phyloP scores from a whole-genome alignment of 2,888 invertebrate genomes.

The Apodemia duryi region DNA sequence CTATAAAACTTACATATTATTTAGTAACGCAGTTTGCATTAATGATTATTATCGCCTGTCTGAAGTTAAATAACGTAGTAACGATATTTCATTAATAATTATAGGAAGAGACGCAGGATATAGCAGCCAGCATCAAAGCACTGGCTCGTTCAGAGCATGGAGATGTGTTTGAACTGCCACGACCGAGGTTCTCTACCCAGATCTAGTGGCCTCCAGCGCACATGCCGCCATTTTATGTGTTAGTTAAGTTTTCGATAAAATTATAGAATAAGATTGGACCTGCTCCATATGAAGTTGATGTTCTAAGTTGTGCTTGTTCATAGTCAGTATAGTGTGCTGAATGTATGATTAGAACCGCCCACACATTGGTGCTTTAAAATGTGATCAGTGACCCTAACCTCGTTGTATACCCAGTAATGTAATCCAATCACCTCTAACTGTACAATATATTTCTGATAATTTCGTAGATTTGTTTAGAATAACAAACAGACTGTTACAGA shows the following conservation, averaged over 20 bases:
- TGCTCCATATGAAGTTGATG: conserved; percentile 15
- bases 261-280: conserved; percentile 11
- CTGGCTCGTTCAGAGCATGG: conserved; percentile 94
- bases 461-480: no score
- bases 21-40: no score
- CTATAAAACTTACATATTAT: no score
- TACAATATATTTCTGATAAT: background rate
- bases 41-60: no score
- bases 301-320: conserved; percentile 19
- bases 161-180: conserved; percentile 93
- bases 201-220: conserved; percentile 75
- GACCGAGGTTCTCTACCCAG: conserved; percentile 90
- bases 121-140: conserved; percentile 95
- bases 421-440: background rate
- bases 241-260: conserved; percentile 10
- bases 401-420: conserved; percentile 16
- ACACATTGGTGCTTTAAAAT: conserved; percentile 59
- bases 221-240: background rate
- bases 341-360: conserved; percentile 37
- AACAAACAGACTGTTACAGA: no score
- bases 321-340: conserved; percentile 41
- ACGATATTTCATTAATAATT: conserved; percentile 12
- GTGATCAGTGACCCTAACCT: conserved; percentile 64
- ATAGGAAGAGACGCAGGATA: conserved; percentile 85
- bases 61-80: background rate